These are phyloP conservation scores for Galagoides demidoff DNA, from an alignment of 2,797 vertebrate species.

Conservation along the genomic window DNA sequence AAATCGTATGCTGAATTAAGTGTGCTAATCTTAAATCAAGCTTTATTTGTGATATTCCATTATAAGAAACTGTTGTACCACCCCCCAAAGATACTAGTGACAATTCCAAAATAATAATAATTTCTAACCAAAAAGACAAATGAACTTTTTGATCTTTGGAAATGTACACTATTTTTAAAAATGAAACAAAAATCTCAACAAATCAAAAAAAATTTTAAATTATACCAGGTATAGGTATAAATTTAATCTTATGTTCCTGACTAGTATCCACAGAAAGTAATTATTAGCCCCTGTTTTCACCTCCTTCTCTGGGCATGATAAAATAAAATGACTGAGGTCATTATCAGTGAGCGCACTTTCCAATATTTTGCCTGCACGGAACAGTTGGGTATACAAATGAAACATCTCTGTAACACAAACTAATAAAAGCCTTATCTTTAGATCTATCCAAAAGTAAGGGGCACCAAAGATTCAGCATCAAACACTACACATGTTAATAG, in stretches of 20 bases:
- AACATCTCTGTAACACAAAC: neutral
- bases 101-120: slow-evolving; percentile 34
- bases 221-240: neutral
- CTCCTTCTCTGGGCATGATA: neutral
- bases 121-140: slow-evolving; percentile 16
- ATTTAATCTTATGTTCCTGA: neutral
- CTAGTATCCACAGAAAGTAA: neutral
- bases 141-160: neutral
- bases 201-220: neutral
- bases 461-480: neutral
- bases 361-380: neutral
- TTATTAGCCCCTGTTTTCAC: neutral
- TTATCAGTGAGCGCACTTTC: neutral
- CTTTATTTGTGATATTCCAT: slow-evolving; percentile 18
- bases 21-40: neutral
- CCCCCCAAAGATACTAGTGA: neutral
- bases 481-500: neutral
- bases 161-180: neutral
- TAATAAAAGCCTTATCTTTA: neutral
- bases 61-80: slow-evolving; percentile 29
- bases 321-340: neutral
- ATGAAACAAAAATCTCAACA: neutral
- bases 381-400: neutral
- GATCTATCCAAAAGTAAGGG: neutral
- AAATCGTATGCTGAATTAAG: neutral